Conservation (phyloP, 1,140 invertebrate species). For the Nasonia vitripennis region DNA sequence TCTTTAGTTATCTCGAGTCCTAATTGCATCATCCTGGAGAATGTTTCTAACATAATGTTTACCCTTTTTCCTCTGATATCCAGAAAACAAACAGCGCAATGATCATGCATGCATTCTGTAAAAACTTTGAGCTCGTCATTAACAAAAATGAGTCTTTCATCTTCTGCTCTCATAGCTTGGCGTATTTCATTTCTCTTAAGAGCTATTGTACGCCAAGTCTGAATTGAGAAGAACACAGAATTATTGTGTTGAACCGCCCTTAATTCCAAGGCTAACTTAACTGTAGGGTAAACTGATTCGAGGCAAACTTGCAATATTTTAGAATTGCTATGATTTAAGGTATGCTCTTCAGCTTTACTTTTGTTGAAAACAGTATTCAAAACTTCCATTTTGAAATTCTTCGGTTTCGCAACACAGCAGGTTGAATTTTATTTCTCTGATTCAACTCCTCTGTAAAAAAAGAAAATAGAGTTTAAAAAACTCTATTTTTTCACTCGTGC, state of each 20-base stretch:
- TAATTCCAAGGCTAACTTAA: neutral
- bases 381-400: neutral
- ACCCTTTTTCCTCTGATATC: neutral
- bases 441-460: neutral
- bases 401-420: neutral
- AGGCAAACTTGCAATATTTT: neutral
- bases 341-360: neutral
- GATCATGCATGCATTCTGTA: neutral
- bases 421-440: neutral
- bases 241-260: neutral
- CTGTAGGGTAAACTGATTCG: neutral
- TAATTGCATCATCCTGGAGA: neutral
- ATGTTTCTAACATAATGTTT: neutral
- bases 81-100: neutral
- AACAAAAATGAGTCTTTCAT: neutral
- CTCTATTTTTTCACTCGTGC: no score
- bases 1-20: neutral
- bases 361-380: neutral
- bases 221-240: neutral
- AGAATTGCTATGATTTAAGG: neutral
- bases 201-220: neutral
- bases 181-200: neutral
- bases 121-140: neutral
- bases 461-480: no score
- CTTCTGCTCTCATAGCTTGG: neutral